Evolutionary conservation across 2,113 vertebrate genomes (phyloP).

Genomic region (Dasyprocta punctata): DNA sequence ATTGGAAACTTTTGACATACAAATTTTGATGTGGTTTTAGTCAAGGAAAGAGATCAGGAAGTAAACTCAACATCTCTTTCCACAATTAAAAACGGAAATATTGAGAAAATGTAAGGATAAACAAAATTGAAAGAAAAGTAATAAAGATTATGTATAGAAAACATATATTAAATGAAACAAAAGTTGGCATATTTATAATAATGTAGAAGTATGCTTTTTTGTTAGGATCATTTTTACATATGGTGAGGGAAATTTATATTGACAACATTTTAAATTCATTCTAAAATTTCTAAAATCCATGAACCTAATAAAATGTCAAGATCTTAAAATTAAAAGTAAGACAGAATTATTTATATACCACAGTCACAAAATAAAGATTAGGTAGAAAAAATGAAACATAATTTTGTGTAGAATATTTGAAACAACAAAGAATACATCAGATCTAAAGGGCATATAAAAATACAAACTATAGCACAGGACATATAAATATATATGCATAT

Average conservation of each 20-base stretch:
- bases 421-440: not conserved
- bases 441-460: not conserved
- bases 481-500: too few relatives aligned
- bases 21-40: not conserved
- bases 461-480: not conserved
- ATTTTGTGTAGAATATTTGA: not conserved
- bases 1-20: not conserved
- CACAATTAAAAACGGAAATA: not conserved
- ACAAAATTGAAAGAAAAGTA: not conserved
- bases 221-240: not conserved
- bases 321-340: not conserved
- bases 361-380: not conserved
- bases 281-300: not conserved
- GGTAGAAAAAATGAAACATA: not conserved
- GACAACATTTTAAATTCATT: not conserved
- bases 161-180: not conserved
- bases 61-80: not conserved
- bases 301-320: not conserved
- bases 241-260: not conserved
- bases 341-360: not conserved
- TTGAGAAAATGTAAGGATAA: not conserved
- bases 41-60: not conserved
- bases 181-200: not conserved
- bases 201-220: not conserved
- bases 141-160: not conserved